Percentiles rank a stretch among this genome's conserved stretches.
These are phyloP conservation scores for Brachyalestes nurse DNA, from an alignment of 2,797 vertebrate species.

Conservation along the genomic window DNA sequence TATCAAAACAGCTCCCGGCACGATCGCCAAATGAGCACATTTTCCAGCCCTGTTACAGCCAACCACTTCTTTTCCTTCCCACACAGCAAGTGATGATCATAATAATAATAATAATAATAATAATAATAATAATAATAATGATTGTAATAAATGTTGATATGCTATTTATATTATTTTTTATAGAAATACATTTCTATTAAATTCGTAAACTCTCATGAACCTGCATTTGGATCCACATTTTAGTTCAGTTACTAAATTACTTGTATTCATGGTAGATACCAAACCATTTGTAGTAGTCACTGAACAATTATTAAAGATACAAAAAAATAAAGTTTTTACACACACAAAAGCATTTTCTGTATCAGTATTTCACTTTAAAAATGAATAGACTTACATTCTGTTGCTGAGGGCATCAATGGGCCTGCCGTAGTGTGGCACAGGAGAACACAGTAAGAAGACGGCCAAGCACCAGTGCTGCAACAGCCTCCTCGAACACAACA, in stretches of 20 bases:
- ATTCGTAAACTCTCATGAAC: too few species aligned
- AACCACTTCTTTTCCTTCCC: slow-evolving; percentile 55
- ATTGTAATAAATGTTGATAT: background rate
- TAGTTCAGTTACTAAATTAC: too few species aligned
- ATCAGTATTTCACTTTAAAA: background rate
- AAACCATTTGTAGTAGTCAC: too few species aligned
- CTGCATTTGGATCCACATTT: too few species aligned
- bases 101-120: slow-evolving; percentile 13
- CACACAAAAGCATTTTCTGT: background rate
- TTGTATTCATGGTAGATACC: background rate
- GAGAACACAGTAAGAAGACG: slow-evolving; percentile 89
- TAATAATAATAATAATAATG: background rate
- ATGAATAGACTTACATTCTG: slow-evolving; percentile 85
- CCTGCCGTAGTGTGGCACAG: slow-evolving; percentile 84
- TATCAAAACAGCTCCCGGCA: slow-evolving; percentile 69
- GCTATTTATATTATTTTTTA: background rate
- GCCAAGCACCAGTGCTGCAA: slow-evolving; percentile 89
- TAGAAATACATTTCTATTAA: too few species aligned
- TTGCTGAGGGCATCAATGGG: slow-evolving; percentile 85
- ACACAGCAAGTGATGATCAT: slow-evolving; percentile 36
- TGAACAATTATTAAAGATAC: background rate
- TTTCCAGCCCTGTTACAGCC: slow-evolving; percentile 65
- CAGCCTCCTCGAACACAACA: slow-evolving; percentile 83
- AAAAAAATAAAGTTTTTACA: background rate
- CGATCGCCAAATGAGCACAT: slow-evolving; percentile 65